phyloP scores from a whole-genome alignment of 2,888 invertebrate species.

The Vandiemenella viatica region DNA sequence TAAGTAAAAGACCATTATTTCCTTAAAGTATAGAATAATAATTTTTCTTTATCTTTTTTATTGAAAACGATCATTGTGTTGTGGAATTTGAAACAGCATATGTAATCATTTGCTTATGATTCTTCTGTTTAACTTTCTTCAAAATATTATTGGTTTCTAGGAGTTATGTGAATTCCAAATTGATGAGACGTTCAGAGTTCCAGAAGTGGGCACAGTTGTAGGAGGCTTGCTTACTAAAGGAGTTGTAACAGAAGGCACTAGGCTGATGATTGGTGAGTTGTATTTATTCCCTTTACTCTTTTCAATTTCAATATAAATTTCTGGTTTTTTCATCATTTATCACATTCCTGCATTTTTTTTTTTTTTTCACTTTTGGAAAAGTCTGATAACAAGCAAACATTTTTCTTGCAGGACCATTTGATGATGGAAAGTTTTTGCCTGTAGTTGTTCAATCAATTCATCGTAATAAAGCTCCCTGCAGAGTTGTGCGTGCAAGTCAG shows the following conservation, averaged over 20 bases:
- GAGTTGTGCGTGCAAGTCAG: slow-evolving; percentile 76
- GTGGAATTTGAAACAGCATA: no score
- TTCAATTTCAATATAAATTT: no score
- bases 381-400: neutral
- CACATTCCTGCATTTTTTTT: no score
- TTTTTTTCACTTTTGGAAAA: no score
- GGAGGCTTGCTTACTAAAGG: slow-evolving; percentile 78
- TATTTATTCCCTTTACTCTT: no score
- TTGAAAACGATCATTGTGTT: no score
- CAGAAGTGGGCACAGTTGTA: slow-evolving; percentile 67
- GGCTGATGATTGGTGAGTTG: slow-evolving; percentile 48
- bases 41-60: no score
- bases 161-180: slow-evolving; percentile 77
- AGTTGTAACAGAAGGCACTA: slow-evolving; percentile 64
- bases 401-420: slow-evolving; percentile 45
- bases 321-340: no score
- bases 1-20: no score
- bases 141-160: slow-evolving; percentile 28
- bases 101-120: no score
- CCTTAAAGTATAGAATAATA: no score
- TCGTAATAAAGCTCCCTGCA: slow-evolving; percentile 81
- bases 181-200: slow-evolving; percentile 82
- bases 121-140: no score
- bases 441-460: slow-evolving; percentile 75
- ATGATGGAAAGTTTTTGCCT: slow-evolving; percentile 60